These are phyloP conservation scores for Cephus nigrinus DNA, from an alignment of 2,888 invertebrate genomes.

Conservation along the genomic window DNA sequence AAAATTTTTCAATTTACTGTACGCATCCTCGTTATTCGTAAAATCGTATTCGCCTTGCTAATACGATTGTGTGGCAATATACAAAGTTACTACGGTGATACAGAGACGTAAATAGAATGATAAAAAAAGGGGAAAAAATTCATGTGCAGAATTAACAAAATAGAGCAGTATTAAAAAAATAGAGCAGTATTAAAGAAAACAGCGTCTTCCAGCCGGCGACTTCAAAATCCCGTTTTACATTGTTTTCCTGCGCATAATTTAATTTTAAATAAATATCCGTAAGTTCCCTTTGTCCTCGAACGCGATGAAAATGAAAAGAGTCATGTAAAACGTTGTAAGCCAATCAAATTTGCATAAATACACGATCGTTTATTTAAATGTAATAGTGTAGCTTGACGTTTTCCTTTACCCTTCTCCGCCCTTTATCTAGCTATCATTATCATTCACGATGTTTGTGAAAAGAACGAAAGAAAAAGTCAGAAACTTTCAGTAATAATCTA, in stretches of 20 bases:
- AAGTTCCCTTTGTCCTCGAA: not conserved
- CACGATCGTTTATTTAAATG: constrained; percentile 60
- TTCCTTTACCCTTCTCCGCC: not conserved
- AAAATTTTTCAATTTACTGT: not conserved
- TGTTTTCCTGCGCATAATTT: not conserved
- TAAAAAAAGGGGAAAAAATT: not conserved
- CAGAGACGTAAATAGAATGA: not conserved
- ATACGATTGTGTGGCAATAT: not conserved
- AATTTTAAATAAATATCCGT: not conserved
- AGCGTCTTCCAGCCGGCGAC: constrained; percentile 24
- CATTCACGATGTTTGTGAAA: not conserved
- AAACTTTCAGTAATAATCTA: constrained; percentile 1
- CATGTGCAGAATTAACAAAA: not conserved
- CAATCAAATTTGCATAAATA: constrained; percentile 63
- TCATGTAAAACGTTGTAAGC: constrained; percentile 48
- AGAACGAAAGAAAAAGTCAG: constrained; percentile 21
- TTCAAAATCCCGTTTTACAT: constrained; percentile 8
- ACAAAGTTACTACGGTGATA: not conserved
- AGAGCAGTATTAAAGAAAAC: constrained; percentile 12
- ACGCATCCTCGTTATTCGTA: not conserved
- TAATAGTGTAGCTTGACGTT: not conserved
- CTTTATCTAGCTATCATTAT: not conserved
- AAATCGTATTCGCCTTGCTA: not conserved
- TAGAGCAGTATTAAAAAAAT: constrained; percentile 14
- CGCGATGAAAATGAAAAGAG: constrained; percentile 20